Percentiles rank a stretch among this genome's conserved stretches.
Conservation (phyloP, 2,797 vertebrate genomes). For the Periophthalmus magnuspinnatus region DNA sequence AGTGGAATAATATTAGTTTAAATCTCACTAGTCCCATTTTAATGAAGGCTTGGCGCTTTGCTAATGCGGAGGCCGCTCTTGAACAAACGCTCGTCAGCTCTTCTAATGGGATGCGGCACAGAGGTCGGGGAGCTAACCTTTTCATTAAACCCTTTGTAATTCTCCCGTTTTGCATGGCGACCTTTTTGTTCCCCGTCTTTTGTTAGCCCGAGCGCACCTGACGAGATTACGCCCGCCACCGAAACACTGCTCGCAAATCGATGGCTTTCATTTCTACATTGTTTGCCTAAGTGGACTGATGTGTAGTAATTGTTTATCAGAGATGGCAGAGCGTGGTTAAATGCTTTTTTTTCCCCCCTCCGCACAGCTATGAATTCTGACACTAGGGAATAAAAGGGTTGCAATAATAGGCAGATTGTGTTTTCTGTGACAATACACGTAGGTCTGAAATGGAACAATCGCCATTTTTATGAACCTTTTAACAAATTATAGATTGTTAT, state of each 20-base stretch:
- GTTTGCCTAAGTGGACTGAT: slow-evolving; percentile 40
- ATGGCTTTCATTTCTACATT: slow-evolving; percentile 33
- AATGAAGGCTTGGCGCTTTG: slow-evolving; percentile 1
- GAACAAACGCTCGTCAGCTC: slow-evolving; percentile 3
- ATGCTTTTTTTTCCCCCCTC: slow-evolving; percentile 28
- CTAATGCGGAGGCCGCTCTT: not conserved
- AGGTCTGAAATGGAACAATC: not conserved
- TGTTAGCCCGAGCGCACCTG: slow-evolving; percentile 7
- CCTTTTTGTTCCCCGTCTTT: not conserved
- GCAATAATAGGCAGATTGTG: not conserved
- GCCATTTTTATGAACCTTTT: not conserved
- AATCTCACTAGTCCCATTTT: slow-evolving; percentile 6
- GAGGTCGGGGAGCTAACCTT: slow-evolving; percentile 8
- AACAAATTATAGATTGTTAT: not conserved
- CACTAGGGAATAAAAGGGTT: slow-evolving; percentile 25
- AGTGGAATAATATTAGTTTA: not conserved
- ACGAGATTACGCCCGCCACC: slow-evolving; percentile 11
- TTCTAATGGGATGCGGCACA: slow-evolving; percentile 3
- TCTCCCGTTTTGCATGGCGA: not conserved
- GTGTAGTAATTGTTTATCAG: slow-evolving; percentile 50
- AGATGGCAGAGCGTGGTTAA: slow-evolving; percentile 35
- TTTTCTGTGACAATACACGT: not conserved
- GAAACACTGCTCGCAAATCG: slow-evolving; percentile 33
- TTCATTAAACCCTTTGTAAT: slow-evolving; percentile 16
- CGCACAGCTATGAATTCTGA: slow-evolving; percentile 41